These are phyloP conservation scores for Hemibagrus guttatus DNA, from an alignment of 2,797 vertebrate genomes.

Conservation along the genomic window DNA sequence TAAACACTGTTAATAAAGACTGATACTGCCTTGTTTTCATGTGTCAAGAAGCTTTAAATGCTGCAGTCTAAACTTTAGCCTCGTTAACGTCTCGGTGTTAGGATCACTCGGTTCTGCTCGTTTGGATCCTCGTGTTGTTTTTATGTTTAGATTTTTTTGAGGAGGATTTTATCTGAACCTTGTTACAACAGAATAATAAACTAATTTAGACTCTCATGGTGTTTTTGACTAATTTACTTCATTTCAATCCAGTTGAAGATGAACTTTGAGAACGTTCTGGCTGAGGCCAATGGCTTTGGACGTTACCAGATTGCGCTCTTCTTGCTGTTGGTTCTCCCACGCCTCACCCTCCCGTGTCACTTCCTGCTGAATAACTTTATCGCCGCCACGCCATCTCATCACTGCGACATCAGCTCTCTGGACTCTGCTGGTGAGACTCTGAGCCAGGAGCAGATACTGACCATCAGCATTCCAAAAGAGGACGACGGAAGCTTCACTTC, in stretches of 20 bases:
- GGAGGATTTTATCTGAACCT: too few species aligned
- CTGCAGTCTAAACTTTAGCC: too few species aligned
- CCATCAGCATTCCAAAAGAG: constrained; percentile 71
- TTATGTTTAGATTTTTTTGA: too few species aligned
- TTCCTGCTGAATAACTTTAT: constrained; percentile 86
- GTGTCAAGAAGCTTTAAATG: too few species aligned
- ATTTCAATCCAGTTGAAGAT: constrained; percentile 63
- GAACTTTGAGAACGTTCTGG: constrained; percentile 83
- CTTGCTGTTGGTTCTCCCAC: constrained; percentile 68
- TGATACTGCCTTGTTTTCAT: too few species aligned
- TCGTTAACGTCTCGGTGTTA: too few species aligned
- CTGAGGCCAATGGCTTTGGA: constrained; percentile 79
- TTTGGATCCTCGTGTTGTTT: too few species aligned
- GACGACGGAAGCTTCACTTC: constrained; percentile 71
- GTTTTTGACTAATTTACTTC: too few species aligned
- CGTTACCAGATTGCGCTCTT: constrained; percentile 78
- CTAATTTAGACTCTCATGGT: too few species aligned
- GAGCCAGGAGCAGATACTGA: constrained; percentile 68
- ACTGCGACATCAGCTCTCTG: constrained; percentile 69
- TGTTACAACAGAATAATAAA: too few species aligned
- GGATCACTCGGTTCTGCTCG: too few species aligned
- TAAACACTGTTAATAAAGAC: too few species aligned
- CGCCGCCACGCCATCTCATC: constrained; percentile 77
- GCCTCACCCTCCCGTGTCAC: constrained; percentile 80
- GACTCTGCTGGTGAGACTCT: constrained; percentile 64